A percentile compares a stretch with the other conserved stretches of the same genome.
phyloP scores from a whole-genome alignment of 2,888 invertebrate species.

The Chaetoderma sp. region DNA sequence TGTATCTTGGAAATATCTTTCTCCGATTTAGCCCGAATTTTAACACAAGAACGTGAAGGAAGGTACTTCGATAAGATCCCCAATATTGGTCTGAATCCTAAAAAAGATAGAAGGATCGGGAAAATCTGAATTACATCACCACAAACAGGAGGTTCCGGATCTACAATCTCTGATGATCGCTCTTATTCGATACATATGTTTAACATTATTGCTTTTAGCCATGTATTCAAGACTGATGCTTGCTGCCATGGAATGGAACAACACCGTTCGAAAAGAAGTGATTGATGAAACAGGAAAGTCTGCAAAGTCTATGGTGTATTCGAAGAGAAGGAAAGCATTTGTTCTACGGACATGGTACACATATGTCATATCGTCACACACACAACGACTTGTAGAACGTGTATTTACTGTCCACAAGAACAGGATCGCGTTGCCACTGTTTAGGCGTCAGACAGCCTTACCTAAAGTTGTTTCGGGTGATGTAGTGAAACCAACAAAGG shows the following conservation, averaged over 20 bases:
- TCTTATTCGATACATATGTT: too few relatives aligned
- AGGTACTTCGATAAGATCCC: too few relatives aligned
- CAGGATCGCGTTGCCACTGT: background rate
- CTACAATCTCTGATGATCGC: too few relatives aligned
- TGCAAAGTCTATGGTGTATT: background rate
- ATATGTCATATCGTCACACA: background rate
- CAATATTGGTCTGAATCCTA: too few relatives aligned
- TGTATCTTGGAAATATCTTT: too few relatives aligned
- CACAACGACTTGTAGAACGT: background rate
- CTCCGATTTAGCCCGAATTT: background rate
- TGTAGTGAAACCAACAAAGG: background rate
- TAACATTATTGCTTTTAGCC: background rate
- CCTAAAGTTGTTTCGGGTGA: background rate
- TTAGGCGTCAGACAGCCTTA: background rate
- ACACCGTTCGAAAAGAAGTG: background rate
- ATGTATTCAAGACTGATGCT: constrained; percentile 1
- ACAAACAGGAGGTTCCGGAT: too few relatives aligned
- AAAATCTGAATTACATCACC: too few relatives aligned
- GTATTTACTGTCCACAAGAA: background rate
- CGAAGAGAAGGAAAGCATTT: background rate
- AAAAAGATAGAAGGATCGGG: too few relatives aligned
- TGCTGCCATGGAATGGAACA: constrained; percentile 1
- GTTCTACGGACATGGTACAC: background rate
- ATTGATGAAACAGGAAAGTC: background rate
- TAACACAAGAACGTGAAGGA: background rate